These are phyloP conservation scores for Copsychus sechellarum DNA, from an alignment of 2,113 vertebrate genomes.

Conservation along the genomic window DNA sequence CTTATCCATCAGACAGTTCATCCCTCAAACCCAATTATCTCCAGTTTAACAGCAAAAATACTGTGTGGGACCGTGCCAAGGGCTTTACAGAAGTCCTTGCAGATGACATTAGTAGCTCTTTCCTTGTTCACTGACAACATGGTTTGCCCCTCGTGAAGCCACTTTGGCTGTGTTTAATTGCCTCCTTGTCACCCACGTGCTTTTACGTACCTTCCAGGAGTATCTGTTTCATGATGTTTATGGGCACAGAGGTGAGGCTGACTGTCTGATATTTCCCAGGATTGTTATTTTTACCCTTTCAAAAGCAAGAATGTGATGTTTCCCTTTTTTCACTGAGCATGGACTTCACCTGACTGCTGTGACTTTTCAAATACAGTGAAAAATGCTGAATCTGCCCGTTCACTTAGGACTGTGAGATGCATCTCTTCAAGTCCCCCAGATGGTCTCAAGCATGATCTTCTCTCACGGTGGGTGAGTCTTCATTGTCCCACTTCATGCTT, in stretches of 20 bases:
- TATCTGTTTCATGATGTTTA: neutral
- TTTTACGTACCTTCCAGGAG: neutral
- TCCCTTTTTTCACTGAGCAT: neutral
- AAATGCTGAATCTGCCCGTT: neutral
- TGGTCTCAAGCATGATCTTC: neutral
- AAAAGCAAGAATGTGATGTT: neutral
- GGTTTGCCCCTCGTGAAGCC: neutral
- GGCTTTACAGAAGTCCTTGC: neutral
- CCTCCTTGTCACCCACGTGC: neutral
- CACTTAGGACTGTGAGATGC: accelerated
- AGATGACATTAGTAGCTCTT: neutral
- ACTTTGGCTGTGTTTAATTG: neutral
- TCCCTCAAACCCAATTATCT: neutral
- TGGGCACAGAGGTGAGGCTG: neutral
- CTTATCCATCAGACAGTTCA: neutral
- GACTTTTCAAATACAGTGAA: neutral
- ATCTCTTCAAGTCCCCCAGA: neutral
- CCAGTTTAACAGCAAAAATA: neutral
- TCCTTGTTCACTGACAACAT: neutral
- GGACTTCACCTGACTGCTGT: neutral
- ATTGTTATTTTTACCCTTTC: neutral
- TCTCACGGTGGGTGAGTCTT: accelerated
- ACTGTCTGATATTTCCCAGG: neutral
- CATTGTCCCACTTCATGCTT: neutral
- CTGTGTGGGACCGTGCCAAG: neutral